Percentiles rank a stretch among this genome's conserved stretches.
phyloP scores from a whole-genome alignment of 2,113 vertebrate species.

The Alaudala cheleensis region DNA sequence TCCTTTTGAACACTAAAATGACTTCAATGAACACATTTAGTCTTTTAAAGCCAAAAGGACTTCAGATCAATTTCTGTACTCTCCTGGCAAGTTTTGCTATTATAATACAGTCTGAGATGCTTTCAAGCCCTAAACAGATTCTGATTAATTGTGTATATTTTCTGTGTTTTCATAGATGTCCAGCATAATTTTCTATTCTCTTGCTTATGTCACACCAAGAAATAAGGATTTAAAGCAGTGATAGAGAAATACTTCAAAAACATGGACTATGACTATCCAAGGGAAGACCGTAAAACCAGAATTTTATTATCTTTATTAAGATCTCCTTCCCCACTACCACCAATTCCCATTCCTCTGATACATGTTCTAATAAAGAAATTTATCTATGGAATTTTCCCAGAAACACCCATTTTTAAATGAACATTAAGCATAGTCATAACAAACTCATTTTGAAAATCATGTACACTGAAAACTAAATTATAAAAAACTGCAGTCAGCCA shows the following conservation, averaged over 20 bases:
- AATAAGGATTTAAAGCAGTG: not conserved
- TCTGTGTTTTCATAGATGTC: not conserved
- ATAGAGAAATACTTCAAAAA: not conserved
- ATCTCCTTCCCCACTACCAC: fast-evolving
- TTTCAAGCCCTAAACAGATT: not conserved
- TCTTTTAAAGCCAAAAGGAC: not conserved
- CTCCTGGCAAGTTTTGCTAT: not conserved
- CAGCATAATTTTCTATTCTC: not conserved
- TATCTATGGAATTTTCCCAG: not conserved
- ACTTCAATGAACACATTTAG: conserved; percentile 8
- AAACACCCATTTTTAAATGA: not conserved
- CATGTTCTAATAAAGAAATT: not conserved
- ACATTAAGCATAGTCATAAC: not conserved
- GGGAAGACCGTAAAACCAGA: not conserved
- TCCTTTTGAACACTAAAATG: not conserved
- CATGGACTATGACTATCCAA: not conserved
- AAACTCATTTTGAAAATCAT: not conserved
- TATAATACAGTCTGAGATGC: not conserved
- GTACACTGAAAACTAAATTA: not conserved
- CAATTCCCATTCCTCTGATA: not conserved
- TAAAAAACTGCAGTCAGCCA: not conserved
- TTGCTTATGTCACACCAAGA: not conserved
- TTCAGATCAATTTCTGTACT: not conserved
- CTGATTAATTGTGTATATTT: not conserved
- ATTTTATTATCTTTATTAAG: not conserved